Conservation (phyloP, 2,113 vertebrate species). For the Andinoacara biseriatus region DNA sequence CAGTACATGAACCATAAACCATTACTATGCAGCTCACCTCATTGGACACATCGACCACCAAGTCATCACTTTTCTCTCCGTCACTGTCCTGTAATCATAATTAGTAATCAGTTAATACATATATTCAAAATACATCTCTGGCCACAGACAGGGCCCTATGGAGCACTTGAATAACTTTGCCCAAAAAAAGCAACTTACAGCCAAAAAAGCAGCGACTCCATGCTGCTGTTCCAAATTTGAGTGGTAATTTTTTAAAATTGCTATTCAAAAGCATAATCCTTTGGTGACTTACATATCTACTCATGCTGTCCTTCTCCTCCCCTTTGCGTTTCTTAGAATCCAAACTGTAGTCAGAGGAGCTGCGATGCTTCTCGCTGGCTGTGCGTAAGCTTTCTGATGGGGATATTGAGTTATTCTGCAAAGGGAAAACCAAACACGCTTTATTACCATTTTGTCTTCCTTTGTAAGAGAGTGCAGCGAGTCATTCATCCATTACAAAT, state of each 20-base stretch:
- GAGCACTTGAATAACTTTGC: no score
- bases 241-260: background rate
- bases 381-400: slow-evolving; percentile 92
- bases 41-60: slow-evolving; percentile 96
- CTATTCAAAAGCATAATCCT: background rate
- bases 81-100: slow-evolving; percentile 89
- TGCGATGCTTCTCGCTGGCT: slow-evolving; percentile 92
- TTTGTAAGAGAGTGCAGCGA: slow-evolving; percentile 35
- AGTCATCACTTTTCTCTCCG: slow-evolving; percentile 96
- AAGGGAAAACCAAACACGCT: slow-evolving; percentile 43
- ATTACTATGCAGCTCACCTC: slow-evolving; percentile 82
- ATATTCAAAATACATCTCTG: background rate
- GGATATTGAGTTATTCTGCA: slow-evolving; percentile 93
- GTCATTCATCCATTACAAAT: slow-evolving; percentile 55
- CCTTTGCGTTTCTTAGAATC: slow-evolving; percentile 96
- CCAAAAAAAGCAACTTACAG: background rate
- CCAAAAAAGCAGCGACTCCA: slow-evolving; percentile 12
- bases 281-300: slow-evolving; percentile 88
- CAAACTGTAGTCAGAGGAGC: slow-evolving; percentile 90
- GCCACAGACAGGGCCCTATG: background rate
- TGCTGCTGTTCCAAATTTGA: background rate
- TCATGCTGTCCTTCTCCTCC: slow-evolving; percentile 95
- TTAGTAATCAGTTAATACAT: slow-evolving; percentile 1
- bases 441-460: slow-evolving; percentile 49
- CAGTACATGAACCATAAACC: background rate